Percentiles rank a stretch among this genome's conserved stretches.
phyloP scores from a whole-genome alignment of 2,113 vertebrate species.

The Dicerorhinus sumatrensis region DNA sequence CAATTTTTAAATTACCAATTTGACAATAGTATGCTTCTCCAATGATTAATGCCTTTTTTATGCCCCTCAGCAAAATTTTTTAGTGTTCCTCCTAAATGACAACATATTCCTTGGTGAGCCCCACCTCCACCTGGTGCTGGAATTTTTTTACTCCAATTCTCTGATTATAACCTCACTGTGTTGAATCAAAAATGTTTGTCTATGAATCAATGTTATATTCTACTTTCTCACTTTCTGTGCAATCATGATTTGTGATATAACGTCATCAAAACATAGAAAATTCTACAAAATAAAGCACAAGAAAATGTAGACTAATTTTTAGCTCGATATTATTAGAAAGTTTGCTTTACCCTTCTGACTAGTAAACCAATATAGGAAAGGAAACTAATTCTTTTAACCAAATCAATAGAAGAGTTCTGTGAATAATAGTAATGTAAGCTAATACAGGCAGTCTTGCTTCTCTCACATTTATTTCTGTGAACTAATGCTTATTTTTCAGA shows the following conservation, averaged over 20 bases:
- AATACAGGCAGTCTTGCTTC: not conserved
- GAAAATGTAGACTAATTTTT: not conserved
- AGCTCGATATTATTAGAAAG: not conserved
- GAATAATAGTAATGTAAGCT: not conserved
- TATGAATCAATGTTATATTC: not conserved
- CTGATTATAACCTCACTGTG: not conserved
- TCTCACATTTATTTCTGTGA: slow-evolving; percentile 39
- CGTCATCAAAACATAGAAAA: not conserved
- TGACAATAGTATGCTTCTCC: not conserved
- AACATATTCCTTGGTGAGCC: not conserved
- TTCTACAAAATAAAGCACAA: not conserved
- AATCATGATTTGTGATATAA: not conserved
- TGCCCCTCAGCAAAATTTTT: not conserved
- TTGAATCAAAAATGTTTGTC: not conserved
- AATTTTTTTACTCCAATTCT: not conserved
- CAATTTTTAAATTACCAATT: not conserved
- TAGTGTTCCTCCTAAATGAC: not conserved
- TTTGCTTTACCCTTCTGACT: not conserved
- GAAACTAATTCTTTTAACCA: not conserved
- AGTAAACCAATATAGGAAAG: not conserved
- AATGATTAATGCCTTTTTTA: not conserved
- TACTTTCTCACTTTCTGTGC: not conserved
- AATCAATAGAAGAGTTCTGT: not conserved
- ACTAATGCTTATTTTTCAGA: slow-evolving; percentile 35
- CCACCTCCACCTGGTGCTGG: accelerated